phyloP scores from a whole-genome alignment of 1,140 invertebrate species.

The Leptestheria dahalacensis region DNA sequence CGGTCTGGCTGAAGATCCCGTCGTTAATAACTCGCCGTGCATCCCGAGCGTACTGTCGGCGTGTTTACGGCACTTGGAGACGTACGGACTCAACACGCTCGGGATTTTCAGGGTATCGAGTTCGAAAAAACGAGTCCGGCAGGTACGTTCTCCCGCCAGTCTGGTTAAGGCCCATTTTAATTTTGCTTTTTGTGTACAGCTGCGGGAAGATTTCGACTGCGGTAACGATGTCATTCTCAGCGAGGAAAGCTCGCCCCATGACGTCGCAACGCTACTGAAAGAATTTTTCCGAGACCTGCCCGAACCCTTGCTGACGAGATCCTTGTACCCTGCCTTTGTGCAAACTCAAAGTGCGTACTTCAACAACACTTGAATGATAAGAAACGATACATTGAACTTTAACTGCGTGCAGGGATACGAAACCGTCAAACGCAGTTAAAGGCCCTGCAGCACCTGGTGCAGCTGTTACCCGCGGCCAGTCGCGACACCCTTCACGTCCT shows the following conservation, averaged over 20 bases:
- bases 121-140: conserved; percentile 76
- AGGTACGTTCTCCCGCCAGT: conserved; percentile 44
- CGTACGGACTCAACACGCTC: conserved; percentile 61
- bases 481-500: conserved; percentile 72
- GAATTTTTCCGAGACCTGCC: conserved; percentile 85
- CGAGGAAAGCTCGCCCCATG: conserved; percentile 70
- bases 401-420: conserved; percentile 30
- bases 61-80: conserved; percentile 64
- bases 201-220: conserved; percentile 78
- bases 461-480: conserved; percentile 67
- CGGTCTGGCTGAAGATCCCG: conserved; percentile 4
- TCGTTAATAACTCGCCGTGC: conserved; percentile 21
- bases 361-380: not conserved
- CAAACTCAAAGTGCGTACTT: conserved; percentile 58
- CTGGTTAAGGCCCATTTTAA: not conserved
- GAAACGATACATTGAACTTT: not conserved
- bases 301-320: conserved; percentile 73
- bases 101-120: conserved; percentile 80
- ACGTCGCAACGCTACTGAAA: conserved; percentile 81
- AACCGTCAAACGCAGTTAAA: conserved; percentile 64
- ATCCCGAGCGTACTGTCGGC: conserved; percentile 53
- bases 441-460: conserved; percentile 64
- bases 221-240: conserved; percentile 59
- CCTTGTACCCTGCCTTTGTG: conserved; percentile 75
- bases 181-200: conserved; percentile 35